A percentile compares a stretch with the other conserved stretches of the same genome.
phyloP scores from a whole-genome alignment of 2,113 vertebrate genomes.

The Toxotes chatareus region DNA sequence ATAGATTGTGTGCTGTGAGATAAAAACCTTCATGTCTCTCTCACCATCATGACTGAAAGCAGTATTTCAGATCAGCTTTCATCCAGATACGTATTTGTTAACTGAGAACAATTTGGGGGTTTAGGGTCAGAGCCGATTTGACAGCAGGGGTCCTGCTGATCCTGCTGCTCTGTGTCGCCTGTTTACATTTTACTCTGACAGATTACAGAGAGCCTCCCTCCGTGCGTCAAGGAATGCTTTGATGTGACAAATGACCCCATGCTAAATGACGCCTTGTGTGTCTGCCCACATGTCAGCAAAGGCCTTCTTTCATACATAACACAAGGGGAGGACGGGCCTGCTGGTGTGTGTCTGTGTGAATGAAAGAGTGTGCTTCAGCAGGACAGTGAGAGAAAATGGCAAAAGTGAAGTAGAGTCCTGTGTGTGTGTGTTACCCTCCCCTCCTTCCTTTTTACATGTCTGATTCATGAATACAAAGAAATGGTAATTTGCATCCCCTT shows the following conservation, averaged over 20 bases:
- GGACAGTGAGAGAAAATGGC: constrained; percentile 27
- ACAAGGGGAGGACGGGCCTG: constrained; percentile 21
- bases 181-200: constrained; percentile 67
- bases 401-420: constrained; percentile 43
- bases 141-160: constrained; percentile 61
- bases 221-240: constrained; percentile 78
- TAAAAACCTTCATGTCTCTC: background rate
- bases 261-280: constrained; percentile 72
- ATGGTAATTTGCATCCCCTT: background rate
- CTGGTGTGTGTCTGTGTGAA: constrained; percentile 38
- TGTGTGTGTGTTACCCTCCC: background rate
- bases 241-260: constrained; percentile 76
- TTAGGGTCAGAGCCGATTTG: constrained; percentile 60
- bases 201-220: constrained; percentile 72
- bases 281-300: constrained; percentile 58
- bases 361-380: constrained; percentile 22
- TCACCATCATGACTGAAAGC: background rate
- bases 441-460: background rate
- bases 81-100: constrained; percentile 12
- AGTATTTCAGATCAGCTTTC: constrained; percentile 30
- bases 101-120: constrained; percentile 44
- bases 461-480: constrained; percentile 19
- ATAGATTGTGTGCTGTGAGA: background rate
- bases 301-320: constrained; percentile 59
- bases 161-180: constrained; percentile 53